Conservation (phyloP, 2,888 invertebrate species). For the Tillus elongatus region DNA sequence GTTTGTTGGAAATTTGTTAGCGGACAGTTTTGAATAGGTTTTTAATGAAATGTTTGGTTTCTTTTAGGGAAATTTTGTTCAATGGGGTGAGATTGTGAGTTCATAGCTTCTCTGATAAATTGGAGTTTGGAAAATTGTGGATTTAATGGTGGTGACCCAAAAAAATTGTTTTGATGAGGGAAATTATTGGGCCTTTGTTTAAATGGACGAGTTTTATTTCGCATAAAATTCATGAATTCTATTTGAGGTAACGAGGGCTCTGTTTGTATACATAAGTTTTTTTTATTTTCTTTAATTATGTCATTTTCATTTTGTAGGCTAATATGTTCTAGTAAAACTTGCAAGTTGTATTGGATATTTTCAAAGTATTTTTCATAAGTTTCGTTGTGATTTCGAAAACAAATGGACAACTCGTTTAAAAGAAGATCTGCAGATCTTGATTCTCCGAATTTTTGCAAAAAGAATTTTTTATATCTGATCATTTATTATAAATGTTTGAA, state of each 20-base stretch:
- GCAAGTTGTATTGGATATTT: conserved; percentile 19
- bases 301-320: conserved; percentile 8
- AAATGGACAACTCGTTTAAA: conserved; percentile 14
- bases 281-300: conserved; percentile 11
- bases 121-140: too few relatives aligned
- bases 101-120: too few relatives aligned
- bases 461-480: conserved; percentile 9
- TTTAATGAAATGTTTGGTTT: too few relatives aligned
- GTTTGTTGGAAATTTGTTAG: conserved; percentile 1
- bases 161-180: too few relatives aligned
- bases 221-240: conserved; percentile 11
- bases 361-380: conserved; percentile 18
- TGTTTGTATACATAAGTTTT: conserved; percentile 9
- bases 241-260: conserved; percentile 12
- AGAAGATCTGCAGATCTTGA: conserved; percentile 10
- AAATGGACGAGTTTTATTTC: too few relatives aligned
- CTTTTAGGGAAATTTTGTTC: too few relatives aligned
- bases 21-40: too few relatives aligned
- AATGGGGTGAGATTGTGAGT: too few relatives aligned
- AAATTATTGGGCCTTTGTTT: too few relatives aligned
- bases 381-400: conserved; percentile 16
- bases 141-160: too few relatives aligned
- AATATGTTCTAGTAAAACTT: conserved; percentile 19
- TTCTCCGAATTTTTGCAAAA: conserved; percentile 12
- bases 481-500: conserved; percentile 4